Percentiles rank a stretch among this genome's conserved stretches.
Evolutionary conservation across 2,113 vertebrate species (phyloP).

Genomic region (Dryoscopus gambensis): DNA sequence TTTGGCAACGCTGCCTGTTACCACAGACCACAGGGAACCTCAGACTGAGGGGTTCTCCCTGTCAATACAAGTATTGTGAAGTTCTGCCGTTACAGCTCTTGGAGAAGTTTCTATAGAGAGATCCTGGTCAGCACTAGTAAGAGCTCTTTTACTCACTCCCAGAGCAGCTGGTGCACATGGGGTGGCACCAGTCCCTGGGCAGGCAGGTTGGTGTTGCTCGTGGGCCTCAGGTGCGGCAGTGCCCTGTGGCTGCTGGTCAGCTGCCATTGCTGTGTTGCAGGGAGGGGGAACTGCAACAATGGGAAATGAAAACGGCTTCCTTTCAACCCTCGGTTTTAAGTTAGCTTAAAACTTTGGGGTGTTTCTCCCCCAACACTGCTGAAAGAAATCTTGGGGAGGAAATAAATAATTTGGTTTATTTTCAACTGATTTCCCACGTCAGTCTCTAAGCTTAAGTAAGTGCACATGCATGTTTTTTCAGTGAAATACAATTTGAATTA

Average conservation of each 20-base stretch:
- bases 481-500: neutral
- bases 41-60: neutral
- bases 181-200: fast-evolving
- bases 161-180: fast-evolving
- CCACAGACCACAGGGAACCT: fast-evolving
- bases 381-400: neutral
- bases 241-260: neutral
- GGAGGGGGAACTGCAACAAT: neutral
- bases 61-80: neutral
- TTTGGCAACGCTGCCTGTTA: neutral
- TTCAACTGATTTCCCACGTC: neutral
- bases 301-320: neutral
- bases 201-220: neutral
- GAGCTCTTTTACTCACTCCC: neutral
- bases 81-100: neutral
- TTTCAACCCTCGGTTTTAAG: neutral
- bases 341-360: neutral
- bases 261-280: neutral
- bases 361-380: neutral
- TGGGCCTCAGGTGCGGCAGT: neutral
- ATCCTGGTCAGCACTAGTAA: neutral
- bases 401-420: neutral
- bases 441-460: neutral
- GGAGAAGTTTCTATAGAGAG: neutral
- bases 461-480: neutral